Percentiles rank a stretch among this genome's conserved stretches.
phyloP scores from a whole-genome alignment of 2,888 invertebrate genomes.

The Drosophila silvestris region DNA sequence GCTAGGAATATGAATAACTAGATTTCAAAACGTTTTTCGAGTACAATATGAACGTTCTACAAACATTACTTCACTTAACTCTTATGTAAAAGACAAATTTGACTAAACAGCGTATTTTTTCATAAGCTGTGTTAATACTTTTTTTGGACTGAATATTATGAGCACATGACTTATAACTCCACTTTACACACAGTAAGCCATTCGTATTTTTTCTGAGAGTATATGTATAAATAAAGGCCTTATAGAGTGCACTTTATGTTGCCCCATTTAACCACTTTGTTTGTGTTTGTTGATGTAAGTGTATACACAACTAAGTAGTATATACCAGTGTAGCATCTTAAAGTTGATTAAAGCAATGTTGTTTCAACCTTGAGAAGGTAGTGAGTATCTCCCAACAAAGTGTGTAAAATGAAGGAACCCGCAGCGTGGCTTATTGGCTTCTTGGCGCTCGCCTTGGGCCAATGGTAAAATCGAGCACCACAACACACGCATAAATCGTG shows the following conservation, averaged over 20 bases:
- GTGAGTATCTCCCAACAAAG: slow-evolving; percentile 34
- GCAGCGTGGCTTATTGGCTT: slow-evolving; percentile 46
- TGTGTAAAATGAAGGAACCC: slow-evolving; percentile 30
- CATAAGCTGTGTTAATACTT: too few species aligned
- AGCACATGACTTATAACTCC: background rate
- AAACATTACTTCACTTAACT: background rate
- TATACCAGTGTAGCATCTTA: background rate
- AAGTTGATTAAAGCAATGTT: slow-evolving; percentile 6
- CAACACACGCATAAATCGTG: slow-evolving; percentile 47
- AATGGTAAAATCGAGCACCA: slow-evolving; percentile 28
- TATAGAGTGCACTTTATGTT: background rate
- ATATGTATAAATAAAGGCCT: background rate
- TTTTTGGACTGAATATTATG: background rate
- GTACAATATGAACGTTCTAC: background rate
- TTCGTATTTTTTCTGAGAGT: background rate
- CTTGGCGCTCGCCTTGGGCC: slow-evolving; percentile 13
- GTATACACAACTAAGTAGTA: slow-evolving; percentile 5
- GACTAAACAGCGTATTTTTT: too few species aligned
- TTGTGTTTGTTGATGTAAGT: background rate
- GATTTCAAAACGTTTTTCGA: background rate
- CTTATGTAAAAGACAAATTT: background rate
- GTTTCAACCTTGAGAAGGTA: slow-evolving; percentile 4
- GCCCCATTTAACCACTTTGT: background rate
- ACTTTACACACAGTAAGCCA: background rate
- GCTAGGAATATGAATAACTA: background rate